Conservation (phyloP, 2,113 vertebrate genomes). For the Hemiprocne comata region DNA sequence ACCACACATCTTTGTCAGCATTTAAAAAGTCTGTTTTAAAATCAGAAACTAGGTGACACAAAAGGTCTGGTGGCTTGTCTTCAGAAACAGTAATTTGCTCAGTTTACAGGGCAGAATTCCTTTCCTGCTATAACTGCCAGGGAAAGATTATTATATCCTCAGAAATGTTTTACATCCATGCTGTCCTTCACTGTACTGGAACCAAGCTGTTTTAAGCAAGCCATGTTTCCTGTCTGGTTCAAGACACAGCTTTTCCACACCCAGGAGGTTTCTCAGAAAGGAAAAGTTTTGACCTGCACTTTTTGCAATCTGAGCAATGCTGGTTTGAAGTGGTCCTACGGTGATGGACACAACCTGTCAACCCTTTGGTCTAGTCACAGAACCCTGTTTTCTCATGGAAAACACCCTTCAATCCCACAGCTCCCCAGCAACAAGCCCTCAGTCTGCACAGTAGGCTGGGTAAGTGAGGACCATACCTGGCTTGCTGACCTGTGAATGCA, state of each 20-base stretch:
- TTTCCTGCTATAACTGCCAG: neutral
- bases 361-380: neutral
- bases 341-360: neutral
- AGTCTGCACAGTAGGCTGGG: neutral
- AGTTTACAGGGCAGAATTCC: neutral
- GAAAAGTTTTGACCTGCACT: neutral
- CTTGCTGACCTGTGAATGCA: neutral
- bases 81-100: neutral
- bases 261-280: neutral
- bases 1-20: neutral
- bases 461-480: too few relatives aligned
- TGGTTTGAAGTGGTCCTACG: rapidly evolving
- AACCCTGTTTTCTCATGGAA: neutral
- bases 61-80: neutral
- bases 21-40: neutral
- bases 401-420: neutral
- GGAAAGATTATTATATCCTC: neutral
- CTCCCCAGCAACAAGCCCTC: neutral
- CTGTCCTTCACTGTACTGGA: neutral
- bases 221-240: neutral
- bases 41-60: neutral
- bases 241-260: neutral
- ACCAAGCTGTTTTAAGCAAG: neutral
- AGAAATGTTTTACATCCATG: neutral
- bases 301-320: neutral